Percentiles rank a stretch among this genome's conserved stretches.
Conservation (phyloP, 2,888 invertebrate species). For the Dasysyrphus albostriatus region DNA sequence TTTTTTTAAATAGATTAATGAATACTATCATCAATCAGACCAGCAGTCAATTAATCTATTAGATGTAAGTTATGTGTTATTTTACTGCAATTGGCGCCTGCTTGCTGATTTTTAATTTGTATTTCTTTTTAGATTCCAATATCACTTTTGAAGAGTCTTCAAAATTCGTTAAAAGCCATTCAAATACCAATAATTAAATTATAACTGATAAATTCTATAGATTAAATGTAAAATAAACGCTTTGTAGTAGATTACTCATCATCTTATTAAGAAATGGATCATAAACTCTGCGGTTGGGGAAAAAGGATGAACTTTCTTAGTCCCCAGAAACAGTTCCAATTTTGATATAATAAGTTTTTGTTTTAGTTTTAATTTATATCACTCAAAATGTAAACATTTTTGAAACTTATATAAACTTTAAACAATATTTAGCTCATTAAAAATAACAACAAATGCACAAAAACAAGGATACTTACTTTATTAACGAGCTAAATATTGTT, state of each 20-base stretch:
- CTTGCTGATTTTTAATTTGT: background rate
- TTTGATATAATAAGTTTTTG: too few relatives aligned
- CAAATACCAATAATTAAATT: constrained; percentile 18
- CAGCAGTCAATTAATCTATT: background rate
- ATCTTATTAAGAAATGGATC: background rate
- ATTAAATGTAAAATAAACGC: background rate
- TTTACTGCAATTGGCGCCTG: background rate
- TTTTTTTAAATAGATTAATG: background rate
- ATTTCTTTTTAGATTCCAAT: constrained; percentile 6
- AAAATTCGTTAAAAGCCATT: constrained; percentile 3
- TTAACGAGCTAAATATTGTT: too few relatives aligned
- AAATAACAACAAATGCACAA: too few relatives aligned
- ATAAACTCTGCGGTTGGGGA: too few relatives aligned
- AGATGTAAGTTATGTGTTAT: background rate
- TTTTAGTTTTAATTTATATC: too few relatives aligned
- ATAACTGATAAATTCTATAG: background rate
- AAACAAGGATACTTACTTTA: too few relatives aligned
- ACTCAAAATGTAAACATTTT: too few relatives aligned
- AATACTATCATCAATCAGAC: background rate
- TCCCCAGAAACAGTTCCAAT: too few relatives aligned
- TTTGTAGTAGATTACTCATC: background rate
- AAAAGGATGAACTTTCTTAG: too few relatives aligned
- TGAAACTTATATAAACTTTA: too few relatives aligned
- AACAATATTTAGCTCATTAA: too few relatives aligned
- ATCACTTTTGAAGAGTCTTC: constrained; percentile 20